Base-by-base conservation (phyloP, 2,888 invertebrate genomes). In the Zeuzera pyrina region DNA sequence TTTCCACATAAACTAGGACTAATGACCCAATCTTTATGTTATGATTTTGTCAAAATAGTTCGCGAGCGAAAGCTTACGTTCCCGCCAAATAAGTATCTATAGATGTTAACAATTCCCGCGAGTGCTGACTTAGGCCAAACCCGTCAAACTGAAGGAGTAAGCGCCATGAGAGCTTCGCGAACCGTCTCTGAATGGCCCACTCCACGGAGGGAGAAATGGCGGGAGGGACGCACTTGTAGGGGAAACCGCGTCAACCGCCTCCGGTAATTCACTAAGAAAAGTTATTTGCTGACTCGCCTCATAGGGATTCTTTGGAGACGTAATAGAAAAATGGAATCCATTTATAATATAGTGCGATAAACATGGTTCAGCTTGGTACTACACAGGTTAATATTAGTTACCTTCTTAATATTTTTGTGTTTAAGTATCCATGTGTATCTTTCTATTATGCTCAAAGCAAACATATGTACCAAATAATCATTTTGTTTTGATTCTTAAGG, bases 251-350 rank as follows among this genome's bases (percentile, higher is more conserved):
- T 57, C 76, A 64, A 74, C 69, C 70, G 73, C 73, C 76, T 74
- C 70, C 65, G 68, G 76, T 79, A 77, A 77, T 79, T 78, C 76
- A 73, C 74, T 71, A 81, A 81, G 78, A 81, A 81, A 81, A 76
- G 69, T 79, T 78, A 78, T 79, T 77, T 77, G 70, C 67, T 61
- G 68, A 73, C 64, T 56, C 58, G 65, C 59, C 52, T 57, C 58
- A 52, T 43, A 52, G 65, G 67, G 68, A 68, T 58, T 63, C 57
- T 50, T 34, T 34, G 33, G 36, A 36, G 57, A 56, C 34, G 29
- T 31, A 37, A 69, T 67, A 61, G 67, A 72, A 67, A 66, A 71
- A 61, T 58, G 57, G 58, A 65, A 66, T 56, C 15, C 14, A 12
- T 25, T 31, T 31, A 31, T 31, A 31, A 25, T 25, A 25, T n/a